Base-by-base conservation (phyloP, 2,113 vertebrate genomes). In the Callocephalon fimbriatum region DNA sequence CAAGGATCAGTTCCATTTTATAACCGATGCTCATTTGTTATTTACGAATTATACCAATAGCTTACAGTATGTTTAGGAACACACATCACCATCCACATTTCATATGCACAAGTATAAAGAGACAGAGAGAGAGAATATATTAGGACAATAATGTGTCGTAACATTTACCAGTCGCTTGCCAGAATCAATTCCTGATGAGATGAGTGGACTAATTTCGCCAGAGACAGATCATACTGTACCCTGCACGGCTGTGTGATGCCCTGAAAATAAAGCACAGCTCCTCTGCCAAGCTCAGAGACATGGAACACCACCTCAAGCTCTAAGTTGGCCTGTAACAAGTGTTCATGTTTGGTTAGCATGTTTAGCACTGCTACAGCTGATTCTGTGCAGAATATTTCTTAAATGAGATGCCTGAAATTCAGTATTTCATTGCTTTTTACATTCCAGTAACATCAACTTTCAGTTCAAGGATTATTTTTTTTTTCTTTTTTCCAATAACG, bases 151-250 rank as follows among this genome's bases (percentile, higher is more conserved):
- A 94, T 45, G 91, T 73, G 58, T 82, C 0, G 0, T 87, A 95
- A 66, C 86, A 45, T 92, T 94, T 95, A 88, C 92, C 86, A 79
- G 76, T 87, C 2, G 0, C 83, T 92, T 85, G 82, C 77, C 85
- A 85, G 72, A 91, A 91, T 86, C 92, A 88, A 45, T 83, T 93
- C 84, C 65, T 96, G 76, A 96, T 93, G 37, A 90, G 95, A 93
- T 50, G 77, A 92, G 74, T 54, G 61, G 93, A 79, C 48, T 95
- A 59, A 94, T 97, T 92, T 95, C 94, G 77, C 92, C 62, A 91
- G 70, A 90, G 72, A 88, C 48, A 93, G 51, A 92, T 88, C 79
- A 68, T 10, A 47, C 42, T 19, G 54, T 72, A 68, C 27, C 53
- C 65, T 53, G 35, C 0, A 0, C 23, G 51, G 66, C 78, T 94